These are phyloP conservation scores for Lobophora halterata DNA, from an alignment of 2,888 invertebrate species.

Conservation along the genomic window DNA sequence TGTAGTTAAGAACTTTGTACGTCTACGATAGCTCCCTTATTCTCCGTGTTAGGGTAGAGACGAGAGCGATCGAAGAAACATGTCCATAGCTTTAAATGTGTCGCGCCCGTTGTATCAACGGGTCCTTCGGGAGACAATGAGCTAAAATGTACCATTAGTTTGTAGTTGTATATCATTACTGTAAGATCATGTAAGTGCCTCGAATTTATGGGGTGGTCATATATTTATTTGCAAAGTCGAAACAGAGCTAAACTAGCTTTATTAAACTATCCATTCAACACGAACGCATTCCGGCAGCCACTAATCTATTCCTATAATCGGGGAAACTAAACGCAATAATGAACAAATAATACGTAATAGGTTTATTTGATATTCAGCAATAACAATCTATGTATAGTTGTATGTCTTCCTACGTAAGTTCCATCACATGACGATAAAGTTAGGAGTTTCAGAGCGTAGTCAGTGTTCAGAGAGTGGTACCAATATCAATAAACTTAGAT, in stretches of 20 bases:
- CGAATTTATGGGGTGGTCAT: slow-evolving; percentile 72
- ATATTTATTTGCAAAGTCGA: slow-evolving; percentile 53
- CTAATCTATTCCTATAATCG: slow-evolving; percentile 1
- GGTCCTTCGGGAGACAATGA: slow-evolving; percentile 68
- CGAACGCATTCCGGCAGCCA: slow-evolving; percentile 9
- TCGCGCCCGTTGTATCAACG: slow-evolving; percentile 78
- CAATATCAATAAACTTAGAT: slow-evolving; percentile 56
- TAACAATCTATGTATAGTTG: slow-evolving; percentile 64
- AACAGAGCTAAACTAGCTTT: slow-evolving; percentile 15
- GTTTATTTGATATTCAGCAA: slow-evolving; percentile 41
- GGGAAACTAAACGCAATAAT: slow-evolving; percentile 29
- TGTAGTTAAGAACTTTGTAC: slow-evolving; percentile 71
- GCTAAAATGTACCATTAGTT: slow-evolving; percentile 73
- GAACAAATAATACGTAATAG: slow-evolving; percentile 34
- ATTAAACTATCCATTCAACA: slow-evolving; percentile 7
- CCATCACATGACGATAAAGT: slow-evolving; percentile 55
- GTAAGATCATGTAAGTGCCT: slow-evolving; percentile 79
- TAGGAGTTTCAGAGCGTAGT: slow-evolving; percentile 45
- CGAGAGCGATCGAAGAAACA: slow-evolving; percentile 71
- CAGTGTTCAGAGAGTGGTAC: slow-evolving; percentile 59
- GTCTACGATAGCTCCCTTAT: slow-evolving; percentile 71
- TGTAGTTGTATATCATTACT: slow-evolving; percentile 77
- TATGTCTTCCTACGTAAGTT: slow-evolving; percentile 79
- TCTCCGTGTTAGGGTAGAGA: slow-evolving; percentile 71
- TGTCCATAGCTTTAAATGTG: slow-evolving; percentile 80